phyloP scores from a whole-genome alignment of 2,797 vertebrate genomes.

The Gadopsis bispinosus region DNA sequence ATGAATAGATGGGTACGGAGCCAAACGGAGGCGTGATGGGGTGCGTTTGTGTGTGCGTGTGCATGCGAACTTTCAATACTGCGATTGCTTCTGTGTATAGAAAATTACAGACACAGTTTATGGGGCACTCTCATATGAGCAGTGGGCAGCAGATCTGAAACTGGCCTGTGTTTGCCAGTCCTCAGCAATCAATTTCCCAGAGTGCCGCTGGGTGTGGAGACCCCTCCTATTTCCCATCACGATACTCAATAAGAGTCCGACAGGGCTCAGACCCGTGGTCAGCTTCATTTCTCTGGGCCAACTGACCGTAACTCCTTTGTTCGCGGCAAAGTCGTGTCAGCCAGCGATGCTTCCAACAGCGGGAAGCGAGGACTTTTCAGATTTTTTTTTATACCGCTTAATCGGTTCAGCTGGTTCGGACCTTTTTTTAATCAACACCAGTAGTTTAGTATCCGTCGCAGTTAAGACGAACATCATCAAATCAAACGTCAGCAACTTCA shows the following conservation, averaged over 20 bases:
- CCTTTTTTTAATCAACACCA: conserved; percentile 22
- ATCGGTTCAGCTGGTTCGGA: conserved; percentile 19
- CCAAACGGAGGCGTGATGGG: conserved; percentile 30
- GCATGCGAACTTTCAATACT: conserved; percentile 16
- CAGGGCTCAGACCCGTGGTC: conserved; percentile 46
- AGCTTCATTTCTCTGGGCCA: conserved; percentile 47
- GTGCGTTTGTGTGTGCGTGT: conserved; percentile 21
- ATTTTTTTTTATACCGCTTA: conserved; percentile 1
- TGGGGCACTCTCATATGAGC: conserved; percentile 17
- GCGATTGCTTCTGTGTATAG: conserved; percentile 19
- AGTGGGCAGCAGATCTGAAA: conserved; percentile 40
- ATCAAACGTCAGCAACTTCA: background rate
- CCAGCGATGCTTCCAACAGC: conserved; percentile 14
- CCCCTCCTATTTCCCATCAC: conserved; percentile 58
- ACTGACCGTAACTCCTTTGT: conserved; percentile 42
- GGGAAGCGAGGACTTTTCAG: background rate
- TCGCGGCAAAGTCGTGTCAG: conserved; percentile 22
- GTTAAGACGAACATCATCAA: conserved; percentile 7
- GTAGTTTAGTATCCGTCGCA: background rate
- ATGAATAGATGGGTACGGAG: conserved; percentile 22
- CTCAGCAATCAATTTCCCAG: conserved; percentile 49
- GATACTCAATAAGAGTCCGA: conserved; percentile 58
- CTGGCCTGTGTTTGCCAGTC: conserved; percentile 1
- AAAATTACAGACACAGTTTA: conserved; percentile 40
- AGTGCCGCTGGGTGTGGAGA: conserved; percentile 46